Evolutionary conservation across 2,888 invertebrate genomes (phyloP).

Genomic region (Notodonta dromedarius): DNA sequence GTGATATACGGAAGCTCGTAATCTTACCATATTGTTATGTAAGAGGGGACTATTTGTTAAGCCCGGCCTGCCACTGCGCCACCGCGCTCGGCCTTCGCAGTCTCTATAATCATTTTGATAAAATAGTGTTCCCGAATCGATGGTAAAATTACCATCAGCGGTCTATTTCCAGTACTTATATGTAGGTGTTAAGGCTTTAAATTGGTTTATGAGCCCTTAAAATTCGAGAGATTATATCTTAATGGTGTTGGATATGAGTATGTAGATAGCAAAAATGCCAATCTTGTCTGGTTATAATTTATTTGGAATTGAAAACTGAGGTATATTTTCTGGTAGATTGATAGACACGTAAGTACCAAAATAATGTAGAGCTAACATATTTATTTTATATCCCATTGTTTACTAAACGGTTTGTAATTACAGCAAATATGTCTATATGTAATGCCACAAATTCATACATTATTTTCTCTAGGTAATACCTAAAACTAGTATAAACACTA

Average conservation of each 20-base stretch:
- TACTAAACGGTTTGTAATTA: too few relatives aligned
- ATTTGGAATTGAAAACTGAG: too few relatives aligned
- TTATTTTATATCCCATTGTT: too few relatives aligned
- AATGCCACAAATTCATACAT: too few relatives aligned
- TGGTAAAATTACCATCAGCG: slow-evolving; percentile 12
- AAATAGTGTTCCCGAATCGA: slow-evolving; percentile 27
- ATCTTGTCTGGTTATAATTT: too few relatives aligned
- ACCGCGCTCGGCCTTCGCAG: slow-evolving; percentile 30
- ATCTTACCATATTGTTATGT: slow-evolving; percentile 26
- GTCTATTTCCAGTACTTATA: slow-evolving; percentile 10
- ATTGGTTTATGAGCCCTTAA: not conserved
- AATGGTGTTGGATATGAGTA: not conserved
- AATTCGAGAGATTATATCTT: not conserved
- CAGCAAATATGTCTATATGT: too few relatives aligned
- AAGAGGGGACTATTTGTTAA: slow-evolving; percentile 33
- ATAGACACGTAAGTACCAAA: too few relatives aligned
- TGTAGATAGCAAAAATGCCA: not conserved
- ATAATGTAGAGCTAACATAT: too few relatives aligned
- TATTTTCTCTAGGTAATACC: too few relatives aligned
- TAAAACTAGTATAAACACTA: too few relatives aligned
- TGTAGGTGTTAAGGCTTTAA: not conserved
- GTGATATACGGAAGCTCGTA: slow-evolving; percentile 25
- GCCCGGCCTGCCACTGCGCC: slow-evolving; percentile 24
- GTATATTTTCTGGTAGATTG: too few relatives aligned
- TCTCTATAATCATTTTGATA: slow-evolving; percentile 41